Conservation (phyloP, 2,888 invertebrate species). For the Gordius sp. region DNA sequence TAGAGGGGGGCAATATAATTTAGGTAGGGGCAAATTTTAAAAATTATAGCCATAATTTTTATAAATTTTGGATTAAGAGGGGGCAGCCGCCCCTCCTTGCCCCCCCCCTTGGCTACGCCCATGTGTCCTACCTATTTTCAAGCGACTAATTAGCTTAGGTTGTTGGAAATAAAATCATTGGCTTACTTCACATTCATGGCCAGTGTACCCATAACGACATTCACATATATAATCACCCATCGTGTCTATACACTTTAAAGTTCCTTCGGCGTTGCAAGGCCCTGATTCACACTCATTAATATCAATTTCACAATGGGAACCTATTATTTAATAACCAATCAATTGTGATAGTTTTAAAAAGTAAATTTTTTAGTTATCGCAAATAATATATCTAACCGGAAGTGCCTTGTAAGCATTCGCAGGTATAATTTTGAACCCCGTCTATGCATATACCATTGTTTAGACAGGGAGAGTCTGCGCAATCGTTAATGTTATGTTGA, state of each 20-base stretch:
- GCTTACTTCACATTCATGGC: slow-evolving; percentile 46
- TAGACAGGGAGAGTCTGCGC: slow-evolving; percentile 31
- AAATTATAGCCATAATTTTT: too few relatives aligned
- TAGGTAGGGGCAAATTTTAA: too few relatives aligned
- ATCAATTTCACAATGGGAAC: slow-evolving; percentile 69
- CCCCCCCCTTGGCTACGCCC: too few relatives aligned
- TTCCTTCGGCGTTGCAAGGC: slow-evolving; percentile 64
- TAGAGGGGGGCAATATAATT: too few relatives aligned
- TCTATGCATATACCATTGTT: slow-evolving; percentile 33
- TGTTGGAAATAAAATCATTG: not conserved
- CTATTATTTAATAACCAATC: slow-evolving; percentile 22
- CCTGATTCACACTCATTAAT: slow-evolving; percentile 69
- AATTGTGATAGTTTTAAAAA: not conserved
- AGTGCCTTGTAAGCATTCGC: slow-evolving; percentile 5
- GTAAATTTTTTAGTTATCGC: not conserved
- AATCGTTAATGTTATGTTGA: slow-evolving; percentile 72
- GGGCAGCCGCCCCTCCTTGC: too few relatives aligned
- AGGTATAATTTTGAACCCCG: not conserved
- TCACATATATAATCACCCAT: slow-evolving; percentile 41
- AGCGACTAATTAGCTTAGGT: too few relatives aligned
- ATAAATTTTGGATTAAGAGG: too few relatives aligned
- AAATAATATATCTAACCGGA: slow-evolving; percentile 13
- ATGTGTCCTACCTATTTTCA: too few relatives aligned
- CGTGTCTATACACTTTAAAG: slow-evolving; percentile 59
- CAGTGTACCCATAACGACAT: slow-evolving; percentile 62